A percentile compares a stretch with the other conserved stretches of the same genome.
phyloP scores from a whole-genome alignment of 2,888 invertebrate genomes.

The Ligdia adustata region DNA sequence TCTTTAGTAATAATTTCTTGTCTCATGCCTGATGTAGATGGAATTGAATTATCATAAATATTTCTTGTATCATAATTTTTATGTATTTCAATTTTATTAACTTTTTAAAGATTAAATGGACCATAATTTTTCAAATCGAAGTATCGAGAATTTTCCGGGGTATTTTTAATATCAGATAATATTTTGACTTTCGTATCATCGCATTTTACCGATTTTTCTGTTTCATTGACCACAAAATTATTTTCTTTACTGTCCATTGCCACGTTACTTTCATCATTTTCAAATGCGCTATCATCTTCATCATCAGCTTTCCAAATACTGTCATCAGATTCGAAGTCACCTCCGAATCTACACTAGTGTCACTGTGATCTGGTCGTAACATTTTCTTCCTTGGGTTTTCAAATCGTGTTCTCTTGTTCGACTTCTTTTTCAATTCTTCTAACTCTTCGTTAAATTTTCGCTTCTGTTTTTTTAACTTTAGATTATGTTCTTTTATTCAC shows the following conservation, averaged over 20 bases:
- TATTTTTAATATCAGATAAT: not conserved
- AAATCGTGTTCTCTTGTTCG: not conserved
- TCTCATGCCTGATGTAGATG: not conserved
- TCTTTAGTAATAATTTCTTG: not conserved
- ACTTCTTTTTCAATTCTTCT: not conserved
- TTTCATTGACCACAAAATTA: too few relatives aligned
- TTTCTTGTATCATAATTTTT: not conserved
- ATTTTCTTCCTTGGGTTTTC: not conserved
- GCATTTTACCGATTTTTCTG: not conserved
- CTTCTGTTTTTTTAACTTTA: not conserved
- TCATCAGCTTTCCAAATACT: not conserved
- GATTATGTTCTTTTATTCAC: not conserved
- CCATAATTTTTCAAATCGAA: not conserved
- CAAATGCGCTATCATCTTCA: not conserved
- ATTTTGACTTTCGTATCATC: not conserved
- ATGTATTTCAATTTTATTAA: not conserved
- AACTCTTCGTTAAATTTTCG: not conserved
- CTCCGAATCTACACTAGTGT: not conserved
- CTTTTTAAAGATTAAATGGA: not conserved
- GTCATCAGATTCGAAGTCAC: conserved; percentile 1
- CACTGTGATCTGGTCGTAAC: not conserved
- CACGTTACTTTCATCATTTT: not conserved
- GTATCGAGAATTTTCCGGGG: not conserved
- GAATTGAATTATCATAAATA: not conserved
- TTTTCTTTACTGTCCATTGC: too few relatives aligned